Evolutionary conservation across 37 sponge, comb jelly and placozoan species (phyloP).

Genomic region (Eunapius fragilis): DNA sequence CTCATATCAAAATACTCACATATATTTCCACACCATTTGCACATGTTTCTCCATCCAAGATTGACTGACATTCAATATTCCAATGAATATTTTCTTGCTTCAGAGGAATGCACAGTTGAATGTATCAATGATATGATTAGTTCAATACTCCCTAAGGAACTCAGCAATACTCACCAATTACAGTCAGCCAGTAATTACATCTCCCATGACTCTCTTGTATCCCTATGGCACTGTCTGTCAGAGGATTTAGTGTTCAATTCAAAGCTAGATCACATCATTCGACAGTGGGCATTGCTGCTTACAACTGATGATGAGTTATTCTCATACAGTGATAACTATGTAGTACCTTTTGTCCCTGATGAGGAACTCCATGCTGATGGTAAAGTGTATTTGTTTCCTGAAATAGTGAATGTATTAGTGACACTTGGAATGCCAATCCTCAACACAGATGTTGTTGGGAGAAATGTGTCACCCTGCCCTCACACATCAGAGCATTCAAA

Average conservation of each 20-base stretch:
- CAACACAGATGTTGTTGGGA: constrained; percentile 1
- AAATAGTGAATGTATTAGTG: not conserved
- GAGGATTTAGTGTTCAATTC: constrained; percentile 11
- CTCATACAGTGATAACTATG: not conserved
- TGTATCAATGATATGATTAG: constrained; percentile 3
- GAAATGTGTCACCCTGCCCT: constrained; percentile 11
- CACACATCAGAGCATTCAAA: not conserved
- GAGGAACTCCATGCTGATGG: not conserved
- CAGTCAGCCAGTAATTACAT: not conserved
- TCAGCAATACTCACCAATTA: not conserved
- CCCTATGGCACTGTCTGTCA: constrained; percentile 25
- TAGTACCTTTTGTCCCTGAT: not conserved
- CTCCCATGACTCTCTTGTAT: not conserved
- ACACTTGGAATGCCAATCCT: constrained; percentile 33
- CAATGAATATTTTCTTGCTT: constrained; percentile 7
- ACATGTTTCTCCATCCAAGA: constrained; percentile 30
- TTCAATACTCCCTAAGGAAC: not conserved
- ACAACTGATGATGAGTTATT: constrained; percentile 23
- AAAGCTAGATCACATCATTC: not conserved
- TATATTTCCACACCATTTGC: not conserved
- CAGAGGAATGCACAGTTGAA: not conserved
- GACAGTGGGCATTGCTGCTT: constrained; percentile 37
- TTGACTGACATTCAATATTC: not conserved
- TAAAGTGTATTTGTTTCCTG: not conserved
- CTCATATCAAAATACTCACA: constrained; percentile 12